Conservation (phyloP, 2,113 vertebrate genomes). For the Crotalus viridis region DNA sequence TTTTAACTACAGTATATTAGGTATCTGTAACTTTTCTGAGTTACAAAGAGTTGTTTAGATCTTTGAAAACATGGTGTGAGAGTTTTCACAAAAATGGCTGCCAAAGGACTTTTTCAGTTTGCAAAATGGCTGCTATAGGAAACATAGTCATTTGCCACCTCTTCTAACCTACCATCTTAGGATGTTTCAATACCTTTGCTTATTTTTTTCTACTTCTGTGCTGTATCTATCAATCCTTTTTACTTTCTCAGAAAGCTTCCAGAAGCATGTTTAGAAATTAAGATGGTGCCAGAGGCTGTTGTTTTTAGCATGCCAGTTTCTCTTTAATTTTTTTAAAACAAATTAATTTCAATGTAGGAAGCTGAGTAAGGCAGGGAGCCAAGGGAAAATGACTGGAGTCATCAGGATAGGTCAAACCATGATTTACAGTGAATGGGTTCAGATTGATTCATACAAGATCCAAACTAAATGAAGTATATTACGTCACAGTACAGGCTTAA, state of each 20-base stretch:
- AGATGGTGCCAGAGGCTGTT: not conserved
- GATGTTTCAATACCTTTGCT: not conserved
- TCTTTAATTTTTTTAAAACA: not conserved
- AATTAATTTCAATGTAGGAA: not conserved
- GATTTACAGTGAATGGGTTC: not conserved
- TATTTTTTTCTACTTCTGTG: not conserved
- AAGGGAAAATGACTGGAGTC: not conserved
- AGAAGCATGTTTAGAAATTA: not conserved
- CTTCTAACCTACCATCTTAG: not conserved
- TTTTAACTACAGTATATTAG: not conserved
- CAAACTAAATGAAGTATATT: not conserved
- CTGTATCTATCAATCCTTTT: not conserved
- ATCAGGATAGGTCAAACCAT: not conserved
- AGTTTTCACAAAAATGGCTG: not conserved
- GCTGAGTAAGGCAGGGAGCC: not conserved
- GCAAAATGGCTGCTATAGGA: not conserved
- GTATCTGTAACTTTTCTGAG: not conserved
- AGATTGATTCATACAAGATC: not conserved
- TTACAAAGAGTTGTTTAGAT: not conserved
- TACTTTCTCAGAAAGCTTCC: not conserved
- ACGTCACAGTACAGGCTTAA: not conserved
- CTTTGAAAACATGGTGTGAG: not conserved
- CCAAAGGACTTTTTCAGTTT: not conserved
- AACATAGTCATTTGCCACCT: not conserved
- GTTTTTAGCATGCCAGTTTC: not conserved